Evolutionary conservation across 2,888 invertebrate species (phyloP).

Genomic region (Asteroscopus sphinx): DNA sequence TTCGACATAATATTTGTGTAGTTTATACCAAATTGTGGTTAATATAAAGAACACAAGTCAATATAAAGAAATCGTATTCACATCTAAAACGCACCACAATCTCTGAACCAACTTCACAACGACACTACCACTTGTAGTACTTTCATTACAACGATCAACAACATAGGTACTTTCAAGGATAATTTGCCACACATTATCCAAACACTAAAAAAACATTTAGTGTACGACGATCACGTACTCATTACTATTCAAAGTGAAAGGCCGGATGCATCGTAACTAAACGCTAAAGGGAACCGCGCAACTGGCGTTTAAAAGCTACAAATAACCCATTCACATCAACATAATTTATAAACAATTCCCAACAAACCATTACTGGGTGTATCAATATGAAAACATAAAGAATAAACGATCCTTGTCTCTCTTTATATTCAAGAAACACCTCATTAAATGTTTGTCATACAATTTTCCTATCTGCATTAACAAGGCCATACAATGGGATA

Average conservation of each 20-base stretch:
- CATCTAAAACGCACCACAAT: too few relatives aligned
- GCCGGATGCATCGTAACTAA: constrained; percentile 73
- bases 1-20: too few relatives aligned
- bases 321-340: constrained; percentile 73
- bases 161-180: constrained; percentile 11
- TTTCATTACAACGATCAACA: neutral
- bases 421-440: constrained; percentile 77
- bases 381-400: constrained; percentile 68
- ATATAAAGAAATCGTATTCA: too few relatives aligned
- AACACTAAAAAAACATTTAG: constrained; percentile 44
- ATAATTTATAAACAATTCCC: constrained; percentile 75
- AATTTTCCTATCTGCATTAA: constrained; percentile 72
- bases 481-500: constrained; percentile 74
- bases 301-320: constrained; percentile 72
- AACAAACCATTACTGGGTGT: constrained; percentile 62
- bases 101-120: neutral
- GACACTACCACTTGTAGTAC: neutral
- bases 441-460: constrained; percentile 80
- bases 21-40: too few relatives aligned
- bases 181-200: constrained; percentile 26
- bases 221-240: constrained; percentile 66
- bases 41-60: too few relatives aligned
- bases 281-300: constrained; percentile 65
- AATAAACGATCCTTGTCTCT: constrained; percentile 63
- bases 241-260: constrained; percentile 72